phyloP scores from a whole-genome alignment of 2,113 vertebrate genomes.

The Pelmatolapia mariae region DNA sequence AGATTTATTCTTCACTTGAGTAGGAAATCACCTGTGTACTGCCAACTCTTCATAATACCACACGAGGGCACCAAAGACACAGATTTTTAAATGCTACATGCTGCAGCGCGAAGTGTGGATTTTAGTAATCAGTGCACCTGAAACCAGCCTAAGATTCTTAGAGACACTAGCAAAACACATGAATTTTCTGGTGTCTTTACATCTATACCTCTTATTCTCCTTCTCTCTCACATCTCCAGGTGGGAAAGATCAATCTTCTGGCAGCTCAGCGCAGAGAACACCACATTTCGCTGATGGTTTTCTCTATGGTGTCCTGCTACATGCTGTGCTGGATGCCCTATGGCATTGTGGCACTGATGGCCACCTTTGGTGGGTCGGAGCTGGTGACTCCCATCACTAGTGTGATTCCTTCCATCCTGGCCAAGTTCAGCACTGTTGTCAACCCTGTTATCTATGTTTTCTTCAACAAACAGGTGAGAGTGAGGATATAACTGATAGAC shows the following conservation, averaged over 20 bases:
- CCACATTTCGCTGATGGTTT: constrained; percentile 72
- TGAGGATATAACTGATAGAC: neutral
- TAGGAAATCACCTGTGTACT: neutral
- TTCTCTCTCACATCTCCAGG: constrained; percentile 39
- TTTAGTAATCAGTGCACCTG: neutral
- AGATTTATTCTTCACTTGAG: neutral
- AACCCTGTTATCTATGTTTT: constrained; percentile 80
- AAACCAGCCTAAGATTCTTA: neutral
- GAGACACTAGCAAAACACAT: neutral
- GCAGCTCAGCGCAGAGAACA: constrained; percentile 73
- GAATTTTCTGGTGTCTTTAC: neutral
- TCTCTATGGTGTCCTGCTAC: constrained; percentile 75
- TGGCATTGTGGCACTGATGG: constrained; percentile 70
- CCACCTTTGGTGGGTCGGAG: constrained; percentile 67
- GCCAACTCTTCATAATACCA: neutral
- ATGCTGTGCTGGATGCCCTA: constrained; percentile 79
- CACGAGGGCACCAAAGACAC: neutral
- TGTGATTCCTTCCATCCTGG: constrained; percentile 73
- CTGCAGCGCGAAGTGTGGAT: fast-evolving
- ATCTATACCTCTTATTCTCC: neutral
- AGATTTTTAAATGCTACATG: neutral
- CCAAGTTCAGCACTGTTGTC: constrained; percentile 76
- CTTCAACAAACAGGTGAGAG: constrained; percentile 78
- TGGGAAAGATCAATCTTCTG: constrained; percentile 72
- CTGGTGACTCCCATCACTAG: constrained; percentile 67